Evolutionary conservation across 2,113 vertebrate species (phyloP), one percentile per base, ranked within the genome.

Genomic region (Sphaerodactylus townsendi): DNA sequence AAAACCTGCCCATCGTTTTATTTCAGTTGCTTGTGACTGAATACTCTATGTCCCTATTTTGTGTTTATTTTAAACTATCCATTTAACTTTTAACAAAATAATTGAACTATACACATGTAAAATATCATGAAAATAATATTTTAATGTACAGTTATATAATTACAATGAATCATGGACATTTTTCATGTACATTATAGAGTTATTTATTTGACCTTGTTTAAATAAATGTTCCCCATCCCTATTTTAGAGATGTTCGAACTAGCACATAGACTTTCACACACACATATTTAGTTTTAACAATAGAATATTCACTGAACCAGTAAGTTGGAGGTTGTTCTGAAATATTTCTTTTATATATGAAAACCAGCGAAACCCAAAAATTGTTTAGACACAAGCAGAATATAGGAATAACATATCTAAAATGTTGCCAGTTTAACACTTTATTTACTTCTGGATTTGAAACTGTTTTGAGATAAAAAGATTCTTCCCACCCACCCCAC

Each of bases 81-180:
- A 1, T 30, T 46, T 77, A 79, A 80, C 79, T 59, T 19, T 0
- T 68, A 1, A 82, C 37, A 72, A 28, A 79, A 81, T 10, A 72
- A 89, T 90, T 28, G 85, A 72, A 85, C 69, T 83, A 88, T 41
- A 90, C 59, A 30, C 83, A 0, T 82, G 68, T 75, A 46, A 94
- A 88, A 64, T 94, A 93, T 89, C 93, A 95, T 92, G 92, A 95
- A 95, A 95, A 95, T 95, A 95, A 87, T 91, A 87, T 94, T 91
- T 94, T 95, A 95, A 94, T 94, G 91, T 93, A 94, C 93, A 94
- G 90, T 92, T 87, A 92, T 85, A 91, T 84, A 92, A 91, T 93
- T 93, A 94, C 94, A 95, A 93, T 92, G 92, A 1, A 0, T 39
- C 0, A 90, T 79, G 91, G 90, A 88, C 85, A 91, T 91, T 93